Base-by-base conservation (phyloP, 2,888 invertebrate species). In the Agrochola litura region DNA sequence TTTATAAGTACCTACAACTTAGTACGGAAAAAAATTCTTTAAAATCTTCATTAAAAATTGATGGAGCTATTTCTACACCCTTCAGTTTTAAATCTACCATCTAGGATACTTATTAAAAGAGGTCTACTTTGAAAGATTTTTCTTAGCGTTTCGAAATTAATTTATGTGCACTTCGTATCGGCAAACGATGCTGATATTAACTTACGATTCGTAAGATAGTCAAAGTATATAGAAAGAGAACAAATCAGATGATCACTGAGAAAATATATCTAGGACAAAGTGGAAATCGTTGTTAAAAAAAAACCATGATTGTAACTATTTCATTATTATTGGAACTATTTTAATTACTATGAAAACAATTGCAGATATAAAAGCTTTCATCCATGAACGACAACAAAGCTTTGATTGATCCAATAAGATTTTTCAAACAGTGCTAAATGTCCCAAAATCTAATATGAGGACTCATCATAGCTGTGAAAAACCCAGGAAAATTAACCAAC, bases 101-200 rank as follows among this genome's bases (percentile, higher is more conserved):
- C 73, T 46, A 78, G 37, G 22, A 58, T 54, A 46, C 73, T 66
- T 73, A 60, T 25, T 60, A n/a, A 54, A 73, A 79, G 10, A 25
- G 37, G 54, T 66, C 16, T 58, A 46, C 61, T 60, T 73, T 30
- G 16, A 58, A 63, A 75, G 16, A 52, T 58, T 64, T 74, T 80
- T 64, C 43, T 64, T 43, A 56, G 25, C 49, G 30, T 37, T n/a
- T 37, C 8, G 14, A 68, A 75, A 75, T 75, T 58, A 80, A 80
- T 81, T 79, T 67, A 64, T 75, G 75, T 58, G 63, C 37, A 22
- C 49, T 74, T 79, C 12, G 12, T 52, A 46, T 56, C 37, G 14
- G 56, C 22, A 52, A 52, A 52, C 8, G 19, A 58, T 80, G 37
- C 22, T 16, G 43, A 64, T 80, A 68, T 22, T 64, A 81, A 68